Percentiles rank a stretch among this genome's conserved stretches.
phyloP scores from a whole-genome alignment of 2,888 invertebrate species.

The Ochlodes sylvanus region DNA sequence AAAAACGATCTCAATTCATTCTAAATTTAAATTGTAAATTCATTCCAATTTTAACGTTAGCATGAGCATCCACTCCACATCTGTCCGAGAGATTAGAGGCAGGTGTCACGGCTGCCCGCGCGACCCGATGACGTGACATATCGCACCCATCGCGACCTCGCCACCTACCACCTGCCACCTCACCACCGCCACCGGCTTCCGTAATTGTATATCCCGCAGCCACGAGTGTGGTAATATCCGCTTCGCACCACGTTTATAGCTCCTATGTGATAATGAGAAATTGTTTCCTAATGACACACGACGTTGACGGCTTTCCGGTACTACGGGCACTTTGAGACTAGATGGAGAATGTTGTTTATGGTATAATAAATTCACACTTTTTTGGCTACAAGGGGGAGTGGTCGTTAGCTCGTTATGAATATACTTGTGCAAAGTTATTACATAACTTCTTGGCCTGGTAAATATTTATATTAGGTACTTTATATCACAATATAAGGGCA shows the following conservation, averaged over 20 bases:
- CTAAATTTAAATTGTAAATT: too few relatives aligned
- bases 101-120: neutral
- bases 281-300: slow-evolving; percentile 12
- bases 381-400: neutral
- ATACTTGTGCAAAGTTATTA: neutral
- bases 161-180: slow-evolving; percentile 25
- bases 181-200: slow-evolving; percentile 4
- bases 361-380: neutral
- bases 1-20: too few relatives aligned
- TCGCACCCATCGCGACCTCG: slow-evolving; percentile 24
- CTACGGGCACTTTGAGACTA: slow-evolving; percentile 2
- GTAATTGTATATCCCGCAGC: slow-evolving; percentile 9
- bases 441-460: too few relatives aligned
- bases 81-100: neutral
- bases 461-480: too few relatives aligned
- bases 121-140: slow-evolving; percentile 17
- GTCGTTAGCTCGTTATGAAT: neutral
- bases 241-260: neutral
- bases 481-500: too few relatives aligned
- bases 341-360: neutral
- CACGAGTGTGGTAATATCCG: neutral
- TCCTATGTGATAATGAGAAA: neutral
- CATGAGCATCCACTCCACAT: too few relatives aligned
- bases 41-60: too few relatives aligned
- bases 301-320: neutral